These are phyloP conservation scores for Heterodera filipjevi DNA, from an alignment of 2,888 invertebrate genomes.

Conservation along the genomic window DNA sequence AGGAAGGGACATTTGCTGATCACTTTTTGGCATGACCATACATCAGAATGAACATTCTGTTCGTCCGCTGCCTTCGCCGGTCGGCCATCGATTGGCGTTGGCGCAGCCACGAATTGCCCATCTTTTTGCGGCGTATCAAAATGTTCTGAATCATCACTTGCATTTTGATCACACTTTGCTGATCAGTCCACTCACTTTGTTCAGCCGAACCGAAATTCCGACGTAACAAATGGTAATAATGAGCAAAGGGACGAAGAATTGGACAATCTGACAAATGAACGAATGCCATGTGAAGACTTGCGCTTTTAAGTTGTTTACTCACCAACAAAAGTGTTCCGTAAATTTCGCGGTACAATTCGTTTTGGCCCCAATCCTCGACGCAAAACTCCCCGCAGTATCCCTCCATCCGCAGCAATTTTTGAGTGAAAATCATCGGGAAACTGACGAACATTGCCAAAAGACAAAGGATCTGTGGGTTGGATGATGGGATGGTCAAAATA, in stretches of 20 bases:
- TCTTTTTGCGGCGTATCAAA: slow-evolving; percentile 56
- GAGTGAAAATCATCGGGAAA: slow-evolving; percentile 45
- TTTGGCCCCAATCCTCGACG: slow-evolving; percentile 51
- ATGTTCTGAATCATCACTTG: slow-evolving; percentile 49
- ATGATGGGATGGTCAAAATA: too few species aligned
- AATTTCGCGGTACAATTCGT: slow-evolving; percentile 49
- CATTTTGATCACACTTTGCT: background rate
- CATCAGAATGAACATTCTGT: slow-evolving; percentile 62
- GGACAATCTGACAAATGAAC: slow-evolving; percentile 29
- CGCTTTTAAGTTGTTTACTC: slow-evolving; percentile 30
- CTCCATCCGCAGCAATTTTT: slow-evolving; percentile 47
- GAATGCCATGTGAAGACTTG: too few species aligned
- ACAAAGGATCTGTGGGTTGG: slow-evolving; percentile 32
- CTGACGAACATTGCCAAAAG: slow-evolving; percentile 34
- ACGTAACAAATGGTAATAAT: slow-evolving; percentile 62
- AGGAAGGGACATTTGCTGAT: background rate
- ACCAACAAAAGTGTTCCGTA: slow-evolving; percentile 53
- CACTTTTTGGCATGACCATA: slow-evolving; percentile 27
- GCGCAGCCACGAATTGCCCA: slow-evolving; percentile 53
- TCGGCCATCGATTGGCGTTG: slow-evolving; percentile 57
- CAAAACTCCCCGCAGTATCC: slow-evolving; percentile 59
- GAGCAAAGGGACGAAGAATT: slow-evolving; percentile 58
- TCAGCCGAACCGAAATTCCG: slow-evolving; percentile 58
- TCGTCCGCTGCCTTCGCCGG: slow-evolving; percentile 57
- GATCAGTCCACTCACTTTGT: slow-evolving; percentile 24